These are phyloP conservation scores for Chrysina gloriosa DNA, from an alignment of 2,888 invertebrate genomes.

Conservation along the genomic window DNA sequence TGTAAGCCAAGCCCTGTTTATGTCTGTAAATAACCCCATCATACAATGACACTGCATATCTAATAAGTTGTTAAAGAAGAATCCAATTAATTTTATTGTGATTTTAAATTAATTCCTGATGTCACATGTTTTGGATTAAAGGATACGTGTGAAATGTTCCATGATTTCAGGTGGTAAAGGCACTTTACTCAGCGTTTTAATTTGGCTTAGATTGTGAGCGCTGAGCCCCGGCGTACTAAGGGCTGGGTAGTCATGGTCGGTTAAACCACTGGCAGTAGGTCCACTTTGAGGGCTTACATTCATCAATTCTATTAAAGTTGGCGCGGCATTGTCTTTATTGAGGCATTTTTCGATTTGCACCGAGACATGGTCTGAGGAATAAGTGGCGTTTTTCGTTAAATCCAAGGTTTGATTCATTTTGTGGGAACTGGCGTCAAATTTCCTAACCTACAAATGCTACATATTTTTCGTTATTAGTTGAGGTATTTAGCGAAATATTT, in stretches of 20 bases:
- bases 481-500: too few relatives aligned
- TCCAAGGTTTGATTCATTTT: constrained; percentile 40
- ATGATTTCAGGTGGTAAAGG: constrained; percentile 93
- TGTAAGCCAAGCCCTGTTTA: constrained; percentile 95
- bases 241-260: constrained; percentile 91
- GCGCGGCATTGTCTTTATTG: constrained; percentile 76
- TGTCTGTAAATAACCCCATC: constrained; percentile 98
- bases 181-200: constrained; percentile 84
- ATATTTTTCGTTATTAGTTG: too few relatives aligned
- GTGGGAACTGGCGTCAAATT: background rate
- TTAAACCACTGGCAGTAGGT: constrained; percentile 89
- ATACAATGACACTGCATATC: constrained; percentile 96
- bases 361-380: constrained; percentile 75
- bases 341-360: constrained; percentile 84
- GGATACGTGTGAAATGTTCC: constrained; percentile 95
- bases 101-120: background rate
- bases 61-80: constrained; percentile 60
- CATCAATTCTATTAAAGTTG: constrained; percentile 77
- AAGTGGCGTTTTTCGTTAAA: constrained; percentile 21
- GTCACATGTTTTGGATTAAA: constrained; percentile 61
- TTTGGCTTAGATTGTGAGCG: constrained; percentile 77
- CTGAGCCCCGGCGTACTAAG: constrained; percentile 77
- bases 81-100: background rate
- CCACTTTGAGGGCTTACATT: constrained; percentile 75
- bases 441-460: constrained; percentile 24